Percentiles rank a stretch among this genome's conserved stretches.
These are phyloP conservation scores for Sterrhoptilus dennistouni DNA, from an alignment of 2,113 vertebrate species.

Conservation along the genomic window DNA sequence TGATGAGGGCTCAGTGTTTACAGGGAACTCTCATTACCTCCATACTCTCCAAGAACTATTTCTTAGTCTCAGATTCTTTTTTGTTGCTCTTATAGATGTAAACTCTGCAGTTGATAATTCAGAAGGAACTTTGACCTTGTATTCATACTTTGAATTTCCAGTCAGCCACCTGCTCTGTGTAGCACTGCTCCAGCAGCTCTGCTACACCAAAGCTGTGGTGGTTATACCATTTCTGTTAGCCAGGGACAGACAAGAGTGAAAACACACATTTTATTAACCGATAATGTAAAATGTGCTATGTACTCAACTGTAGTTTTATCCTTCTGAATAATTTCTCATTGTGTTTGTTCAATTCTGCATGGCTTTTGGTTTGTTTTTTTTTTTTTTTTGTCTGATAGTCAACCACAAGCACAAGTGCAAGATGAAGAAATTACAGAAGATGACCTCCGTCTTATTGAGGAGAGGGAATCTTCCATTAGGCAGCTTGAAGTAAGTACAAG, in stretches of 20 bases:
- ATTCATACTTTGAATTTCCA: background rate
- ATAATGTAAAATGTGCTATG: background rate
- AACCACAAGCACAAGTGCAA: slow-evolving; percentile 82
- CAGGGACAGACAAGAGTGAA: background rate
- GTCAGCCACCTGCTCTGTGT: background rate
- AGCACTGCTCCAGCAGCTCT: background rate
- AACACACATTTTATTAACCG: background rate
- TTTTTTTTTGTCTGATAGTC: slow-evolving; percentile 35
- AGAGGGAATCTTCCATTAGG: slow-evolving; percentile 88
- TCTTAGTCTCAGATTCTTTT: background rate
- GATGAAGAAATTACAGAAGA: slow-evolving; percentile 90
- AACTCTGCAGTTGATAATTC: background rate
- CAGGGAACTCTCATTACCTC: background rate
- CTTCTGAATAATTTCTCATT: background rate
- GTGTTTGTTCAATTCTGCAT: background rate
- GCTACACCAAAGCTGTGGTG: background rate
- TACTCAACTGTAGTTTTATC: background rate
- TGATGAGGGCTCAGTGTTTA: background rate
- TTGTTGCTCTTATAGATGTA: background rate
- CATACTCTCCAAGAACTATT: background rate
- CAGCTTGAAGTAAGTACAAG: slow-evolving; percentile 85
- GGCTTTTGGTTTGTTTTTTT: background rate
- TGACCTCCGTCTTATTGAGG: slow-evolving; percentile 90
- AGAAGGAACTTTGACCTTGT: background rate
- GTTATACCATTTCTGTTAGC: background rate